Conservation (phyloP, 2,888 invertebrate species). For the Chymomyza procnemis region DNA sequence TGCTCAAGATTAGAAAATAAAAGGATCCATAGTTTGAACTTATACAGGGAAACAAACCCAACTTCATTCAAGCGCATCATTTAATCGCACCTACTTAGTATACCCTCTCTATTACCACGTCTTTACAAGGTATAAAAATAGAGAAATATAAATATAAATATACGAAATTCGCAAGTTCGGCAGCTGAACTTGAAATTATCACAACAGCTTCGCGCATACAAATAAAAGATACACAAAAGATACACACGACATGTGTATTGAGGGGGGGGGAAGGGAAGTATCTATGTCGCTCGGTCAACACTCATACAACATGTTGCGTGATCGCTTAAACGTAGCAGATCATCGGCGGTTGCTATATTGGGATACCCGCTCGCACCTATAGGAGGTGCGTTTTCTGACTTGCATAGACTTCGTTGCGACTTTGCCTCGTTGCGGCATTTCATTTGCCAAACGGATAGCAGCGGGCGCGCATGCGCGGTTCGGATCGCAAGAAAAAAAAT, state of each 20-base stretch:
- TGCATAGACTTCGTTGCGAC: constrained; percentile 54
- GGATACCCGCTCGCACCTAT: constrained; percentile 55
- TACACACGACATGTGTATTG: neutral
- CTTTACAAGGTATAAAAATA: neutral
- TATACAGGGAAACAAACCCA: too few relatives aligned
- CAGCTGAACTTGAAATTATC: constrained; percentile 63
- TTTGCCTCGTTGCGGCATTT: constrained; percentile 36
- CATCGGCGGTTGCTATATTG: neutral
- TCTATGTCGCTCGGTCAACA: neutral
- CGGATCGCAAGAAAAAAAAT: too few relatives aligned
- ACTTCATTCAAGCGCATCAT: too few relatives aligned
- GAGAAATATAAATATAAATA: neutral
- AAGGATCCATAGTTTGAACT: too few relatives aligned
- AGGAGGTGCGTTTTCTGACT: constrained; percentile 11
- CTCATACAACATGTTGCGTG: constrained; percentile 38
- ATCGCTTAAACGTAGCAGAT: constrained; percentile 47
- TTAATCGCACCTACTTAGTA: neutral
- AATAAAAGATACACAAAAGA: neutral
- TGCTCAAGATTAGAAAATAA: too few relatives aligned
- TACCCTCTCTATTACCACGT: neutral
- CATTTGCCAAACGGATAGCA: constrained; percentile 56
- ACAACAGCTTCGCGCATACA: neutral
- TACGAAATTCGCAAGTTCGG: constrained; percentile 67
- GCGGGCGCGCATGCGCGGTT: constrained; percentile 62
- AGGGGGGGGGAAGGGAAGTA: too few relatives aligned